Evolutionary conservation across 1,140 invertebrate species (phyloP), one percentile per base, ranked within the genome.

Genomic region (Drosophila kurseongensis): DNA sequence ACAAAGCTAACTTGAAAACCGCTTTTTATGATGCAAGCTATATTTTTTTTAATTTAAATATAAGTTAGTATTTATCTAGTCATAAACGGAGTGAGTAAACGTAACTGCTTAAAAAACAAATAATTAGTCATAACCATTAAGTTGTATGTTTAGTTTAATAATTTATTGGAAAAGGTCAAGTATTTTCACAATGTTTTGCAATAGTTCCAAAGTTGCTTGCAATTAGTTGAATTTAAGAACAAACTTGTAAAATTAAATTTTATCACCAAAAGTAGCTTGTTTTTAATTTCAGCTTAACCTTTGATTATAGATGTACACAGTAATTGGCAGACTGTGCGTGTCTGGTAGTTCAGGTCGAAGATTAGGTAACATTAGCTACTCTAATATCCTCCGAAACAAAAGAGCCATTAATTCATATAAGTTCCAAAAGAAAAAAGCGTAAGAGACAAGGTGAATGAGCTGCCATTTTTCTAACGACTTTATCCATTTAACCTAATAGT

Each of bases 401-500:
- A 67, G 27, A 5, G 8, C 7, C 18, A 16, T n/a, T 13, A 44
- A n/a, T 52, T 35, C 5, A 27, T 23, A 16, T 14, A 7, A 45
- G 32, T 12, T 13, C 13, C 41, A 51, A 38, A 48, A 35, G 40
- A 38, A 73, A 72, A 60, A 7, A 52, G 40, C 56, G 65, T 47
- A 40, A 38, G 8, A 48, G 40, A 32, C 23, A 50, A 29, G 27
- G 23, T 41, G 29, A 54, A 48, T 54, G 38, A 32, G 12, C 10
- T 42, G 32, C 44, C 47, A 51, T 60, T 58, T 35, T 32, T 3
- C 12, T 41, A 56, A 77, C 62, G 58, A 58, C 51, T 42, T 71
- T 41, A 72, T 55, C 18, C 42, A 35, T 52, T 66, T 86, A 76
- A 32, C 40, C 44, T 83, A 79, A 83, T 88, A 65, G 79, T 66